Conservation (phyloP, 2,888 invertebrate genomes). For the Amphimallon solstitiale region DNA sequence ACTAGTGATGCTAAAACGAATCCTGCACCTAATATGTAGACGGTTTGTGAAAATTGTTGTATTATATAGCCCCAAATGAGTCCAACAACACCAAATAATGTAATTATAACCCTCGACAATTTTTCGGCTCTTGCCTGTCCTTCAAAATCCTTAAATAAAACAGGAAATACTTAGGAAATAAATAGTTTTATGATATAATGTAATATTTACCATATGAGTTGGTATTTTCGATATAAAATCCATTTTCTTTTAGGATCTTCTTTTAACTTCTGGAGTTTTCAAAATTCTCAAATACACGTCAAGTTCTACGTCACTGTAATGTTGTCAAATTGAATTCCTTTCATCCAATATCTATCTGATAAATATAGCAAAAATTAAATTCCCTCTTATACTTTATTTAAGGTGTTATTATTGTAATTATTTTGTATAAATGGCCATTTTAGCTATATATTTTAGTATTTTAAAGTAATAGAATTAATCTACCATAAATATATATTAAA, state of each 20-base stretch:
- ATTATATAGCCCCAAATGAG: constrained; percentile 92
- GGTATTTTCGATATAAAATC: constrained; percentile 52
- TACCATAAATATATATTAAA: too few relatives aligned
- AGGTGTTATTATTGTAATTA: too few relatives aligned
- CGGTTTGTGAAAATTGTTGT: constrained; percentile 95
- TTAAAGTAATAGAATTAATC: too few relatives aligned
- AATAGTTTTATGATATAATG: background rate
- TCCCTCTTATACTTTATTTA: too few relatives aligned
- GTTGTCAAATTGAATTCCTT: too few relatives aligned
- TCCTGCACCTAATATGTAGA: constrained; percentile 91
- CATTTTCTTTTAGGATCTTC: constrained; percentile 32
- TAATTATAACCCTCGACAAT: constrained; percentile 88
- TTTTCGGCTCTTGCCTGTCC: constrained; percentile 92
- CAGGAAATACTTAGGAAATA: constrained; percentile 13
- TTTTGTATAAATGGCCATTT: too few relatives aligned
- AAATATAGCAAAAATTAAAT: too few relatives aligned
- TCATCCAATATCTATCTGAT: too few relatives aligned
- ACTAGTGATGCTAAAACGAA: constrained; percentile 87
- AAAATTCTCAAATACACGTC: constrained; percentile 22
- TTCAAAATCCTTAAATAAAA: constrained; percentile 79
- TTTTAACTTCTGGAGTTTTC: background rate
- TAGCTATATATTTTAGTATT: too few relatives aligned
- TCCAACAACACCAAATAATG: constrained; percentile 90
- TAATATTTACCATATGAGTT: constrained; percentile 2
- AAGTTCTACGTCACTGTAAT: background rate